Evolutionary conservation across 1,140 invertebrate species (phyloP), one percentile per base, ranked within the genome.

Genomic region (Augochlora pura): DNA sequence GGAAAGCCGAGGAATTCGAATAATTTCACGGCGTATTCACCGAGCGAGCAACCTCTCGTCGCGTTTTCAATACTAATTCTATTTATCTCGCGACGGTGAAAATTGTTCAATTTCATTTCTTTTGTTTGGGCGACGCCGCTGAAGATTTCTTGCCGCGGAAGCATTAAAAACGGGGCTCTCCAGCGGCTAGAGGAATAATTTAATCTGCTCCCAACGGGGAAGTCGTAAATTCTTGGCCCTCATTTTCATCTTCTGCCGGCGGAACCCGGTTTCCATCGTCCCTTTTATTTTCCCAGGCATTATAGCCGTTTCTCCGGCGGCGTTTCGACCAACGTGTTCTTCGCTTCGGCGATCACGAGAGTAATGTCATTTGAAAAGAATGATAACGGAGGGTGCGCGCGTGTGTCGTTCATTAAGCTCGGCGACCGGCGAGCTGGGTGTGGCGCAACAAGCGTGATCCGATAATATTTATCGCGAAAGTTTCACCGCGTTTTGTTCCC

Each of bases 201-300:
- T 54, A 57, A 66, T 27, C 46, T 57, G 8, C 63, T 18, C 62
- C 42, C 25, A 32, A 32, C 0, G 27, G 49, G 9, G 27, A 39
- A 57, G 25, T 4, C 23, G 16, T 57, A 74, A 66, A 77, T 78
- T 67, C 39, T 21, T 54, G 6, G 18, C 8, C 16, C 39, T 39
- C 16, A 3, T 46, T 70, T 69, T 39, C 75, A 62, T 46, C 60
- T 59, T 70, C 66, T 21, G 21, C 5, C 21, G 6, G 2, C 5
- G 9, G 1, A 21, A 49, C 54, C 42, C 9, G 18, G 21, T 23
- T 57, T 57, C 54, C 9, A n/a, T 14, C 6, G 16, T 14, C n/a
- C 16, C 9, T 57, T 4, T 64, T 52, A 21, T 52, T 39, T 49
- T 25, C 62, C 21, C 52, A 32, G 21, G 57, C 49, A 63, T 63